A percentile compares a stretch with the other conserved stretches of the same genome.
Evolutionary conservation across 2,797 vertebrate genomes (phyloP).

Genomic region (Pristis pectinata): DNA sequence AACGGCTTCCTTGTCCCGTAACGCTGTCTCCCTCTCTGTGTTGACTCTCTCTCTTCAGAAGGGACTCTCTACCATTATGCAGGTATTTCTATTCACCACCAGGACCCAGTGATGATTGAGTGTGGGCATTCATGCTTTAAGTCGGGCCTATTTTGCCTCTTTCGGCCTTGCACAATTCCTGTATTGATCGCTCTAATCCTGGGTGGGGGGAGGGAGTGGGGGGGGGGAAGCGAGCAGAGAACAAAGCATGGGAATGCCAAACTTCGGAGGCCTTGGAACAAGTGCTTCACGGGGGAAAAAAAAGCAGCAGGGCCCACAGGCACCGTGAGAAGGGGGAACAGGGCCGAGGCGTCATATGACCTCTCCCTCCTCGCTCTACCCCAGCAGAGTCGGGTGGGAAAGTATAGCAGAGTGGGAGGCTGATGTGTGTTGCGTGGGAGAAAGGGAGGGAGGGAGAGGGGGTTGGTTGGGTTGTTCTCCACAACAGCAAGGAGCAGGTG

Average conservation of each 20-base stretch:
- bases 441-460: too few relatives aligned
- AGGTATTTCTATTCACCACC: not conserved
- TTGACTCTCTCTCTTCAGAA: not conserved
- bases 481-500: not conserved
- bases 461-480: not conserved
- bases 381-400: conserved; percentile 6
- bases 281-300: not conserved
- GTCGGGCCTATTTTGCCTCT: not conserved
- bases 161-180: not conserved
- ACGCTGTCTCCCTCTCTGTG: not conserved
- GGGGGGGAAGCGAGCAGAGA: not conserved
- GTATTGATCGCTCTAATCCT: conserved; percentile 26
- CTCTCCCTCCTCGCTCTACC: not conserved
- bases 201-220: not conserved
- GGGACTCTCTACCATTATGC: not conserved
- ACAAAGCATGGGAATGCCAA: conserved; percentile 27
- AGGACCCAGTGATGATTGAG: not conserved
- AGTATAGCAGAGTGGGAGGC: not conserved
- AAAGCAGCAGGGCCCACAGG: not conserved
- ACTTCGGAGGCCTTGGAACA: not conserved
- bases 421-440: not conserved
- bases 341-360: not conserved
- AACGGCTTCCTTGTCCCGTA: not conserved
- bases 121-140: conserved; percentile 26
- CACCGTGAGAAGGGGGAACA: conserved; percentile 10